A percentile compares a stretch with the other conserved stretches of the same genome.
Conservation (phyloP, 2,113 vertebrate genomes). For the Sphyrna mokarran region DNA sequence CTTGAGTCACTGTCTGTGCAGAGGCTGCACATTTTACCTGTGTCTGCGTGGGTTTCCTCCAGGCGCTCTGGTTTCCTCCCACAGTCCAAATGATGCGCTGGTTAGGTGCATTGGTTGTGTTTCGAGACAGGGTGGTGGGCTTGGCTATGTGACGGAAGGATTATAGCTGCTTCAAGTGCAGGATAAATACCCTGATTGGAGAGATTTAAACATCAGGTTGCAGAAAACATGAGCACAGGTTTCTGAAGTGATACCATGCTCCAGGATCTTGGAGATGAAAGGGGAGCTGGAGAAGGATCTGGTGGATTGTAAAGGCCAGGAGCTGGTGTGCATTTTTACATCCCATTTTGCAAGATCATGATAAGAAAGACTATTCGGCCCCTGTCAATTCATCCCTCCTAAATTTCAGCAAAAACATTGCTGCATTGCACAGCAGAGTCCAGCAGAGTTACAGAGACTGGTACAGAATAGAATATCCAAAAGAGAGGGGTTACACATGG, state of each 20-base stretch:
- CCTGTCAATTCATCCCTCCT: neutral
- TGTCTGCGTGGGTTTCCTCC: too few species aligned
- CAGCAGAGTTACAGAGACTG: neutral
- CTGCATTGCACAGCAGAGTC: neutral
- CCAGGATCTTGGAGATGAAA: neutral
- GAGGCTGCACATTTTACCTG: too few species aligned
- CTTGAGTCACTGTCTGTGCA: too few species aligned
- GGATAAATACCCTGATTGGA: neutral
- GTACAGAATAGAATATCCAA: neutral
- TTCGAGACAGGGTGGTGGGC: neutral
- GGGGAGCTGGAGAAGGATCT: neutral
- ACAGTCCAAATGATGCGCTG: too few species aligned
- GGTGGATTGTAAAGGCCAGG: neutral
- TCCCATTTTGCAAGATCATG: neutral
- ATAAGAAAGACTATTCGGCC: neutral
- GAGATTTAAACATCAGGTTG: neutral
- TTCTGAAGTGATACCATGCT: neutral
- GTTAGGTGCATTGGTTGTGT: too few species aligned
- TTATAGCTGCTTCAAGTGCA: neutral
- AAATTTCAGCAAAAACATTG: neutral
- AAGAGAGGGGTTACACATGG: neutral
- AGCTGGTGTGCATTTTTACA: neutral
- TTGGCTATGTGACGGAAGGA: neutral
- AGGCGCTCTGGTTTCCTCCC: too few species aligned
- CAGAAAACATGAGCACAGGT: neutral